These are phyloP conservation scores for Bilobella aurantiaca DNA, from an alignment of 1,140 invertebrate genomes.

Conservation along the genomic window DNA sequence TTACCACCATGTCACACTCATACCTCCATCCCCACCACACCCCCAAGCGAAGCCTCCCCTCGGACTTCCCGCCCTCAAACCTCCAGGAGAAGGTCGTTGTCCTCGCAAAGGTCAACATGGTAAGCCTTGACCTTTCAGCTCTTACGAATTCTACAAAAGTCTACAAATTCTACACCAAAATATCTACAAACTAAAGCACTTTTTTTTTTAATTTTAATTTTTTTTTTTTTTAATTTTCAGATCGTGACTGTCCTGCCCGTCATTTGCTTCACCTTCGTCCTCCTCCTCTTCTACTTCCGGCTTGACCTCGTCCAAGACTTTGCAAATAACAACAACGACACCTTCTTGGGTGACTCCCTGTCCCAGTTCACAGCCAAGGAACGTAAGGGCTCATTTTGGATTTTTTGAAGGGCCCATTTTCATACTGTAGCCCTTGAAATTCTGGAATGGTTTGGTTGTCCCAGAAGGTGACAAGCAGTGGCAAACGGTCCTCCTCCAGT, in stretches of 20 bases:
- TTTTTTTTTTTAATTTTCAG: neutral
- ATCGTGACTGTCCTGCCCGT: neutral
- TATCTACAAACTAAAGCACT: no score
- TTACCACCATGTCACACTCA: conserved; percentile 11
- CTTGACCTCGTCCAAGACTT: neutral
- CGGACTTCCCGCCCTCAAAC: conserved; percentile 8
- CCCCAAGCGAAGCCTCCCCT: neutral
- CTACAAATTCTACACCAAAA: neutral
- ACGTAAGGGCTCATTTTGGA: neutral
- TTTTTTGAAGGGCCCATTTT: neutral
- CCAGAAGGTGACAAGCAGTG: conserved; percentile 8
- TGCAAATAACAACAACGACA: conserved; percentile 8
- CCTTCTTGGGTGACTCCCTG: neutral
- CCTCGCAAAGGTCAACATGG: conserved; percentile 8
- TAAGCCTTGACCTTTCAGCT: neutral
- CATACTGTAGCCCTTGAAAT: neutral
- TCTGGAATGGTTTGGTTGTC: neutral
- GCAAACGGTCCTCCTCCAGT: conserved; percentile 1
- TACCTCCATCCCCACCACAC: conserved; percentile 9
- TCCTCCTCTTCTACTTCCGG: conserved; percentile 2
- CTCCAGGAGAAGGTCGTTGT: conserved; percentile 7
- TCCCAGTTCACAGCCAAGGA: neutral
- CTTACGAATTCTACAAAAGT: neutral
- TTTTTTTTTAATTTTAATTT: no score
- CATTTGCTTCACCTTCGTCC: neutral